A percentile compares a stretch with the other conserved stretches of the same genome.
Conservation (phyloP, 2,113 vertebrate genomes). For the Puma concolor region DNA sequence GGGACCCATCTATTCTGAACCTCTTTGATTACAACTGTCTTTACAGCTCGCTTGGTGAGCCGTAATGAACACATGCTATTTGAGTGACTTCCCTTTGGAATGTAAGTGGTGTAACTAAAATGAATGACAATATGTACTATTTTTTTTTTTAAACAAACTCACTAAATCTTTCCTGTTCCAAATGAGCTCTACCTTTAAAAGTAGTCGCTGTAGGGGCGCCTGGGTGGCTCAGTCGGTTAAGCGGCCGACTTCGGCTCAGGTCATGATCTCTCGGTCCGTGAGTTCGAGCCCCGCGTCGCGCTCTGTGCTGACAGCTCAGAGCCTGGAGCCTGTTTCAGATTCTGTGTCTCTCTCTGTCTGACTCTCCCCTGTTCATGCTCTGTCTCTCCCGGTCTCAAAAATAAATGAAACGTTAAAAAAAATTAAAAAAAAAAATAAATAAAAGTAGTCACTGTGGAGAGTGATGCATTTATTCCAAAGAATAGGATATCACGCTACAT, state of each 20-base stretch:
- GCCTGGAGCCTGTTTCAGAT: too few species aligned
- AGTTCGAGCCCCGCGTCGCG: too few species aligned
- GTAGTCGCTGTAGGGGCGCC: background rate
- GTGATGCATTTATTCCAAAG: background rate
- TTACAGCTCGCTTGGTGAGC: background rate
- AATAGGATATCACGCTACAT: background rate
- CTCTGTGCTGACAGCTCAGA: too few species aligned
- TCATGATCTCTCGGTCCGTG: too few species aligned
- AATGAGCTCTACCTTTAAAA: constrained; percentile 34
- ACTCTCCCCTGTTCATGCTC: too few species aligned
- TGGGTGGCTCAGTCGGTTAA: too few species aligned
- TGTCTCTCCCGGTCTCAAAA: too few species aligned
- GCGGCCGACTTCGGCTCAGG: too few species aligned
- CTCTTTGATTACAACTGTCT: background rate
- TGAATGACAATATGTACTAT: background rate
- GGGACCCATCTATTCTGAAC: background rate
- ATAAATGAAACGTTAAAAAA: too few species aligned
- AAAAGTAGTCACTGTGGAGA: background rate
- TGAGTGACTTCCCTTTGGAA: background rate
- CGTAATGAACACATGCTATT: background rate
- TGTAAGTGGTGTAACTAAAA: constrained; percentile 7
- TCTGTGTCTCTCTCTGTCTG: too few species aligned
- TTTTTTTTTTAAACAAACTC: constrained; percentile 12
- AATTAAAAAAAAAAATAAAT: too few species aligned
- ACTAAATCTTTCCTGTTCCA: background rate